Evolutionary conservation across 2,888 invertebrate genomes (phyloP), one percentile per base, ranked within the genome.

Genomic region (Luffia ferchaultella): DNA sequence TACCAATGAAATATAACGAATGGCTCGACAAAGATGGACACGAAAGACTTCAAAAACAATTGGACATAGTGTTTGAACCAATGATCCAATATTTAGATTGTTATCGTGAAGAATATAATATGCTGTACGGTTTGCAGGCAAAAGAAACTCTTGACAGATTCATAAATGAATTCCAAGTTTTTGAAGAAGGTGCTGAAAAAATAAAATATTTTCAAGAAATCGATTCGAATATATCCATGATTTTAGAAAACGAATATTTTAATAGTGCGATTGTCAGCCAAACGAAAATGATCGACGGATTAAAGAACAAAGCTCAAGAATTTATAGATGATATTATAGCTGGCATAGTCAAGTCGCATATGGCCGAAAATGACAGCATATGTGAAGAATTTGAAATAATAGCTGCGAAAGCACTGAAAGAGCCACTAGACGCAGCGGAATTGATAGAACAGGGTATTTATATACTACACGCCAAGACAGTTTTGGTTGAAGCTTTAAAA

Each of bases 391-490:
- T 95, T 68, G 88, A 92, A 69, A 78, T 78, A 19, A 88, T 96
- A 50, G 87, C 88, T 59, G 78, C 78, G 30, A 87, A 83, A 56
- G 93, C 94, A 0, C 67, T 91, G 12, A 87, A 88, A 59, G 87
- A 90, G 57, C 96, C 96, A 0, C 86, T 86, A 55, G 90, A 90
- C 42, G 94, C 95, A 0, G 91, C 90, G 59, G 93, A 96, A 62
- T 78, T 97, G 20, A 87, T 96, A 58, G 92, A 90, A 55, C 89
- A 92, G 72, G 92, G 93, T 20, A 85, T 89, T 50, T 95, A 93
- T 67, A 93, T 96, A 84, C 85, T 93, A 57, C 85, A 89, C 57
- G 94, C 93, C 0, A 90, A 92, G 60, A 90, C 91, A 2, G 86
- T 86, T 40, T 85, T 91, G 53, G 86, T 96, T 63, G 85, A 88